A percentile compares a stretch with the other conserved stretches of the same genome.
phyloP scores from a whole-genome alignment of 2,888 invertebrate species.

The Biston betularia region DNA sequence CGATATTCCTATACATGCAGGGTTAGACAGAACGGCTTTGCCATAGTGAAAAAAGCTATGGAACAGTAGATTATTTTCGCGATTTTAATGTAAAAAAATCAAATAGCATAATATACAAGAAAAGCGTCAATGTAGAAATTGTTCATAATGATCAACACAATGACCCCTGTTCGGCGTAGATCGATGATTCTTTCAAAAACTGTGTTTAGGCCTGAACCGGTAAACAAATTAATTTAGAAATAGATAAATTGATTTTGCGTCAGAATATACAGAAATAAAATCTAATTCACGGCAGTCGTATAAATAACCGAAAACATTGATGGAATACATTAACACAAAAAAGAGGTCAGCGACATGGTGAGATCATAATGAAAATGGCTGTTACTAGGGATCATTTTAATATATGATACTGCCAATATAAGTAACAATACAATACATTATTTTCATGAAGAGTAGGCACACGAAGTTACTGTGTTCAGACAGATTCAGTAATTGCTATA shows the following conservation, averaged over 20 bases:
- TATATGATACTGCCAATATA: neutral
- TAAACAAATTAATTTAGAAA: conserved; percentile 28
- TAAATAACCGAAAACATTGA: conserved; percentile 24
- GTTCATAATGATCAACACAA: neutral
- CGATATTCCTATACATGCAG: conserved; percentile 13
- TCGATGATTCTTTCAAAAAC: neutral
- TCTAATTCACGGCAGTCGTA: conserved; percentile 24
- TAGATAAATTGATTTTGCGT: conserved; percentile 30
- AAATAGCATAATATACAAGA: neutral
- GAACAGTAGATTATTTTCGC: too few species aligned
- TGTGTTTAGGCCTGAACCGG: conserved; percentile 11
- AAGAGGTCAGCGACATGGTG: conserved; percentile 24
- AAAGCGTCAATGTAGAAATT: too few species aligned
- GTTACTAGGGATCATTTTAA: conserved; percentile 1
- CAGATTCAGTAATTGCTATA: too few species aligned
- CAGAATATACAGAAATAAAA: conserved; percentile 25
- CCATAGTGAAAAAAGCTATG: neutral
- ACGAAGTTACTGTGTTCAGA: too few species aligned
- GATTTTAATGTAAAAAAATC: too few species aligned
- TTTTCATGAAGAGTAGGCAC: too few species aligned
- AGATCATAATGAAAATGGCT: conserved; percentile 17
- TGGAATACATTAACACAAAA: conserved; percentile 15
- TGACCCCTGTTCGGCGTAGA: neutral
- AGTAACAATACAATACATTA: neutral
- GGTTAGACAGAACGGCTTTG: neutral